Base-by-base conservation (phyloP, 2,797 vertebrate species). In the Protosalanx chinensis region DNA sequence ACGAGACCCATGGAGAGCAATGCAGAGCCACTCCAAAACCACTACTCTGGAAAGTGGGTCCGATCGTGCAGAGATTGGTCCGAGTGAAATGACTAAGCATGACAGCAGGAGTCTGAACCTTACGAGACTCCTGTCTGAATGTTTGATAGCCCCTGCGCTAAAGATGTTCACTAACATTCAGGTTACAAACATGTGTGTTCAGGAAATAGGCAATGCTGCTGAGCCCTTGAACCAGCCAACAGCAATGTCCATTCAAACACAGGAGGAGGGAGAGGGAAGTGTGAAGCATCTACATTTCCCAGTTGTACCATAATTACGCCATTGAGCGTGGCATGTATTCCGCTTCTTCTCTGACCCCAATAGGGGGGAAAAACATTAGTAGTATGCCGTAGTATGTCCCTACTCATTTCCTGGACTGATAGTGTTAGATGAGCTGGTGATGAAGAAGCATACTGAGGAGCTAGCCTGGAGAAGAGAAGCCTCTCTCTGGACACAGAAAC, bases 11-110 rank as follows among this genome's bases (percentile, higher is more conserved):
- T 6, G 37, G 37, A 41, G 10, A 41, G 37, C 12, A 41, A 70
- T 20, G 72, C 68, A 74, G 79, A 86, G 76, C 84, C 82, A 84
- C 71, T 60, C 41, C 3, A 6, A 3, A 4, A 74, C 61, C 68
- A 49, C 60, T 12, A 0, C 1, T 29, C 84, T 62, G 73, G 56
- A 57, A 15, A 18, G 41, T 16, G 27, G 16, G 8, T 23, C 56
- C 6, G 27, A 58, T 23, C 27, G 5, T 2, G 12, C 59, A 61
- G 18, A 60, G 58, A 60, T 61, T 23, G 30, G 59, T 61, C 59
- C 6, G 27, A 60, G 32, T 63, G 6, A 63, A 32, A 63, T 63
- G 29, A 32, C 33, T 35, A 37, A 18, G 6, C 12, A 4, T 2
- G 20, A 1, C 20, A 60, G 58, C 58, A 12, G 27, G 20, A 29